phyloP scores from a whole-genome alignment of 2,113 vertebrate species.

The Pipa parva region DNA sequence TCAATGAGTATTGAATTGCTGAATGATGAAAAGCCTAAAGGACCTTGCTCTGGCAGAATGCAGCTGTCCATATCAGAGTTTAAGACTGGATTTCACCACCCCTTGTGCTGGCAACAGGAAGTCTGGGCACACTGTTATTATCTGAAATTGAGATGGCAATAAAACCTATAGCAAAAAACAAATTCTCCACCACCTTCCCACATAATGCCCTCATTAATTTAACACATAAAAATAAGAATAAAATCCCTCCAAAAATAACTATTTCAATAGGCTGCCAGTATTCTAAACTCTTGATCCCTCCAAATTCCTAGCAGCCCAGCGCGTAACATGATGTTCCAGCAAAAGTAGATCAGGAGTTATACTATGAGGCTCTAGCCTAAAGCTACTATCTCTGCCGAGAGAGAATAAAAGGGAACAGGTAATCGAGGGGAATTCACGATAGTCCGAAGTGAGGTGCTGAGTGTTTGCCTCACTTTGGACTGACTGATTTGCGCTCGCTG shows the following conservation, averaged over 20 bases:
- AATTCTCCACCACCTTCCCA: slow-evolving; percentile 13
- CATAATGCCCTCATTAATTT: slow-evolving; percentile 26
- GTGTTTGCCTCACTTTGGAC: too few species aligned
- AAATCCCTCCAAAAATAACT: slow-evolving; percentile 34
- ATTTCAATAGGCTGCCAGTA: slow-evolving; percentile 26
- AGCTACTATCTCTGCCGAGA: slow-evolving; percentile 11
- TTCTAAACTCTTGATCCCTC: slow-evolving; percentile 26
- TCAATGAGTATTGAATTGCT: not conserved
- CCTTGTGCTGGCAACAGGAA: slow-evolving; percentile 6
- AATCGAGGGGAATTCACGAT: too few species aligned
- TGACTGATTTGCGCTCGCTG: too few species aligned
- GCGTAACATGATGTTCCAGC: slow-evolving; percentile 18
- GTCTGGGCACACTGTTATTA: slow-evolving; percentile 16
- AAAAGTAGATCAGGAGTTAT: slow-evolving; percentile 13
- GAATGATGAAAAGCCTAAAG: not conserved
- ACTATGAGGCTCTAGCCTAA: slow-evolving; percentile 16
- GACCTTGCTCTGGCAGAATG: not conserved
- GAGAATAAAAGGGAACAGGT: not conserved
- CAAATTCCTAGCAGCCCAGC: slow-evolving; percentile 10
- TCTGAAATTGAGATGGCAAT: slow-evolving; percentile 28
- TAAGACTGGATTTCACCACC: slow-evolving; percentile 21
- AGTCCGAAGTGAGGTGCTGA: too few species aligned
- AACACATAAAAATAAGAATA: slow-evolving; percentile 17
- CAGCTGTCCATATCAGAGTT: slow-evolving; percentile 12
- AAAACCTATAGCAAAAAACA: slow-evolving; percentile 21